Conservation (phyloP, 2,797 vertebrate genomes). For the Yasuhikotakia modesta region DNA sequence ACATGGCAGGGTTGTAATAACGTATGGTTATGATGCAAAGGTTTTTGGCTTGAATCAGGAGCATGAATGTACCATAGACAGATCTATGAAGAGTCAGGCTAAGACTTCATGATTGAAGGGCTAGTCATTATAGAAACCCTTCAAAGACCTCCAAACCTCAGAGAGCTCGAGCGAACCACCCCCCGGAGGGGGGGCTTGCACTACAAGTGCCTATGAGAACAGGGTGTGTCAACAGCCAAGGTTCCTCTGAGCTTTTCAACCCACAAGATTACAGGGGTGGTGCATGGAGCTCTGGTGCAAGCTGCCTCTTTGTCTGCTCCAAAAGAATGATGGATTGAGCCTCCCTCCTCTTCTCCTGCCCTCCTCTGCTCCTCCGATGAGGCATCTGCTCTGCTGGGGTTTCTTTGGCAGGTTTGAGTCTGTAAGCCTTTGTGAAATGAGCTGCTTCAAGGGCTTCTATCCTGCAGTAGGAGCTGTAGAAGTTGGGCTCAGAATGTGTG, state of each 20-base stretch:
- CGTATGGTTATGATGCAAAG: conserved; percentile 54
- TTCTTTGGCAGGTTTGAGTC: conserved; percentile 27
- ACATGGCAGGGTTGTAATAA: not conserved
- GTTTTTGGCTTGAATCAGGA: conserved; percentile 57
- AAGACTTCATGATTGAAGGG: conserved; percentile 63
- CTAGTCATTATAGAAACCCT: conserved; percentile 34
- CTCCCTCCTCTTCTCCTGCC: conserved; percentile 50
- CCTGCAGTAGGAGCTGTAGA: not conserved
- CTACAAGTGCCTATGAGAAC: conserved; percentile 60
- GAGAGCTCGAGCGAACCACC: not conserved
- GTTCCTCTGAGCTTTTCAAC: conserved; percentile 63
- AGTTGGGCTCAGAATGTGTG: not conserved
- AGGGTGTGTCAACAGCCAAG: conserved; percentile 72
- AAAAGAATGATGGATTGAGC: conserved; percentile 64
- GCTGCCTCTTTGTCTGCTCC: conserved; percentile 60
- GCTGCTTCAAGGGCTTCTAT: conserved; percentile 11
- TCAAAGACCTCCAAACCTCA: conserved; percentile 46
- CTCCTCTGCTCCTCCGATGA: conserved; percentile 50
- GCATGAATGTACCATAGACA: conserved; percentile 34
- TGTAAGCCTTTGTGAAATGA: not conserved
- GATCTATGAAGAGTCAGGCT: conserved; percentile 38
- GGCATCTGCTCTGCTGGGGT: conserved; percentile 21
- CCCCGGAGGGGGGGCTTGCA: conserved; percentile 61
- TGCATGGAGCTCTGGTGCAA: conserved; percentile 58
- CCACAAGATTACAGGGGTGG: conserved; percentile 74